Evolutionary conservation across 2,888 invertebrate species (phyloP).

Genomic region (Clitarchus hookeri): DNA sequence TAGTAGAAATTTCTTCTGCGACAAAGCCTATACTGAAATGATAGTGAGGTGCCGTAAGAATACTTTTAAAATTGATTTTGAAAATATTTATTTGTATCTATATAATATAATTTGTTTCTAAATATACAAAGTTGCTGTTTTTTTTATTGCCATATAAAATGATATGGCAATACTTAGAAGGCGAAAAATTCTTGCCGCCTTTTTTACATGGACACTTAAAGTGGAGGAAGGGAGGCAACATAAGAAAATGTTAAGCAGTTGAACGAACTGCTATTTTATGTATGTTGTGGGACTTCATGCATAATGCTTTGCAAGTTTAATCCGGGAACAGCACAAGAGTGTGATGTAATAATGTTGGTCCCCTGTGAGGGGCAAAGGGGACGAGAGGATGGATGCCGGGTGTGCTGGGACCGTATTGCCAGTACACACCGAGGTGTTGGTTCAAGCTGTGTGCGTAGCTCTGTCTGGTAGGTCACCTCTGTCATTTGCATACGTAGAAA

Average conservation of each 20-base stretch:
- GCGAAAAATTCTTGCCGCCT: neutral
- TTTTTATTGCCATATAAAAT: neutral
- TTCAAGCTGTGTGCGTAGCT: neutral
- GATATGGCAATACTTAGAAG: neutral
- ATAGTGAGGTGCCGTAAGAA: no score
- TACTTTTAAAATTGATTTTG: no score
- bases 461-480: neutral
- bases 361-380: neutral
- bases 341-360: neutral
- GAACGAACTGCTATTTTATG: neutral
- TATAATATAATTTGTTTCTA: no score
- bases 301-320: neutral
- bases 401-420: neutral
- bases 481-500: neutral
- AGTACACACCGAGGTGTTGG: neutral
- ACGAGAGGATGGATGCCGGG: neutral
- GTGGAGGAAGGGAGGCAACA: neutral
- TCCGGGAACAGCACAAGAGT: neutral
- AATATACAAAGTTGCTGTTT: no score
- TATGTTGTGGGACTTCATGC: slow-evolving; percentile 8
- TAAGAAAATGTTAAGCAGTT: slow-evolving; percentile 6
- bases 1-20: no score
- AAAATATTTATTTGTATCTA: no score
- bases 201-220: neutral
- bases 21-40: no score